phyloP scores from a whole-genome alignment of 2,797 vertebrate genomes.

The Scomberomorus guttatus region DNA sequence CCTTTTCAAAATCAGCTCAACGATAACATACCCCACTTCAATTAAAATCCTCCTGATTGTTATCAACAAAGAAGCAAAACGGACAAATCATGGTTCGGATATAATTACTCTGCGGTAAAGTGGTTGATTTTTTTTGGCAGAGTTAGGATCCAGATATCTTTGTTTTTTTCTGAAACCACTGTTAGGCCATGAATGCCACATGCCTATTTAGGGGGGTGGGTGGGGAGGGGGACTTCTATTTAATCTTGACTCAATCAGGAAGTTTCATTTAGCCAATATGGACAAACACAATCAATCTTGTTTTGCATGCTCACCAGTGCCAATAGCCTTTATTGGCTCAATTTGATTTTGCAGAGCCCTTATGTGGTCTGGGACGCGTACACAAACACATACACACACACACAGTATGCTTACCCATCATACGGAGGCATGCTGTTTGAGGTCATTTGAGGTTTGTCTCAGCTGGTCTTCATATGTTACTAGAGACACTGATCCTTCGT shows the following conservation, averaged over 20 bases:
- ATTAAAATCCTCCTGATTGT: constrained; percentile 37
- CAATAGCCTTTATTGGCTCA: constrained; percentile 49
- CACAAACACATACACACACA: constrained; percentile 24
- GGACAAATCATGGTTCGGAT: constrained; percentile 12
- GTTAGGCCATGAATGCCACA: constrained; percentile 14
- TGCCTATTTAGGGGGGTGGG: constrained; percentile 28
- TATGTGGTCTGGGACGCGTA: constrained; percentile 32
- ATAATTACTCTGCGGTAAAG: constrained; percentile 17
- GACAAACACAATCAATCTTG: constrained; percentile 54
- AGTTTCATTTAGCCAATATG: constrained; percentile 52
- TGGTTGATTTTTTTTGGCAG: constrained; percentile 14
- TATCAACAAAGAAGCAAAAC: constrained; percentile 24
- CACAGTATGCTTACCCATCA: constrained; percentile 37
- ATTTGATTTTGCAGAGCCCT: constrained; percentile 49
- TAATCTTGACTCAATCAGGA: constrained; percentile 66
- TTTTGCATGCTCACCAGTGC: constrained; percentile 38
- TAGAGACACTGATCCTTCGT: constrained; percentile 57
- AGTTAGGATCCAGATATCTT: neutral
- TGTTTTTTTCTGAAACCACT: constrained; percentile 10
- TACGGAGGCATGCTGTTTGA: constrained; percentile 45
- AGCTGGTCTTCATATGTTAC: constrained; percentile 73
- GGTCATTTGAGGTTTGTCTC: constrained; percentile 68
- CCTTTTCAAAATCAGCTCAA: constrained; percentile 37
- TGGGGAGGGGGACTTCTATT: constrained; percentile 11
- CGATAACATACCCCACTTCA: constrained; percentile 23